Base-by-base conservation (phyloP, 2,797 vertebrate genomes). In the Scleropages formosus region DNA sequence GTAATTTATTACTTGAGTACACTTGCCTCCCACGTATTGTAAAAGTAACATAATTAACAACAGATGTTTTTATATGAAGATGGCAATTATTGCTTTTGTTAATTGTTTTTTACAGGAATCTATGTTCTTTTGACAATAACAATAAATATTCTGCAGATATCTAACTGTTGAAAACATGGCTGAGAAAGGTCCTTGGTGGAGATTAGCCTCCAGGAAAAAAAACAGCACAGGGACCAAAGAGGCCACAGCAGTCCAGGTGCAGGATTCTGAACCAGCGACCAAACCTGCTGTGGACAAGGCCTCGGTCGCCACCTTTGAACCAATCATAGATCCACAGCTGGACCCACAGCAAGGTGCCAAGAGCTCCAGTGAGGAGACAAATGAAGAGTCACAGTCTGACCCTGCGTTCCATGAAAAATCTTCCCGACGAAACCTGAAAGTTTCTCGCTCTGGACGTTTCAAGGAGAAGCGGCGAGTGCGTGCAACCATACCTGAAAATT, bases 391-490 rank as follows among this genome's bases (percentile, higher is more conserved):
- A 9, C 78, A 13, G 6, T 78, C 93, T 58, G 89, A 92, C 4
- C 80, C 89, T 0, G 85, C 88, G 9, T 93, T 93, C 79, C 95
- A 89, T 0, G 85, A 93, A 66, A 86, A 86, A 79, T 88, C 87
- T 1, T 96, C 87, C 81, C 93, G 95, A 46, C 90, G 96, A 78
- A 95, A 94, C 78, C 89, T 99, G 81, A 95, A 90, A 13, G 92
- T 98, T 72, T 98, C 96, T 0, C 96, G 96, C 67, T 98, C 96
- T 0, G 96, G 96, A 1, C 93, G 96, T 56, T 98, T 95, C 82
- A 98, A 95, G 78, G 95, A 95, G 87, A 95, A 94, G 85, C 85
- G 90, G 78, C 94, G 84, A 85, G 84, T 87, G 11, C 95, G 96
- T 0, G 87, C 90, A 7, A 91, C 88, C 3, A 88, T 98, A 11